Conservation (phyloP, 2,113 vertebrate species). For the Pseudonaja textilis region DNA sequence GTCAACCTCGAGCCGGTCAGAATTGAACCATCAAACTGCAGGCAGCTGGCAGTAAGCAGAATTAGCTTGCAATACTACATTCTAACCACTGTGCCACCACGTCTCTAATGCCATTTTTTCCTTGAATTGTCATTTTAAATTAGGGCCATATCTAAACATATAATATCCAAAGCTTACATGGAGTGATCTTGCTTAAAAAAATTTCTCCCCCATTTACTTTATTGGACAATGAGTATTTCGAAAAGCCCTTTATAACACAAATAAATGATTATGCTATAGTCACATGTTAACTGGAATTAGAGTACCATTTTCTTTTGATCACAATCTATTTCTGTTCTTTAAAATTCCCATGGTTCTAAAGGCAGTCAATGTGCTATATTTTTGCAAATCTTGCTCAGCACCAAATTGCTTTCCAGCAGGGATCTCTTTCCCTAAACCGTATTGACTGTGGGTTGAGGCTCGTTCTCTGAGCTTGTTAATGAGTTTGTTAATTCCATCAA, state of each 20-base stretch:
- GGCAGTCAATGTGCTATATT: not conserved
- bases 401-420: not conserved
- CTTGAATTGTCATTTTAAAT: not conserved
- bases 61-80: not conserved
- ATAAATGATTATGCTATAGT: not conserved
- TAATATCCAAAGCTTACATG: not conserved
- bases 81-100: not conserved
- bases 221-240: not conserved
- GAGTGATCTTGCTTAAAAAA: not conserved
- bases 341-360: not conserved
- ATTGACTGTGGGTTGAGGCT: not conserved
- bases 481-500: no score
- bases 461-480: no score
- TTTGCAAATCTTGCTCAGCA: not conserved
- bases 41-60: no score
- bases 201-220: not conserved
- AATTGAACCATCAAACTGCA: not conserved
- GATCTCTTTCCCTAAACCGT: not conserved
- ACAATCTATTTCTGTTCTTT: not conserved
- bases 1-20: not conserved
- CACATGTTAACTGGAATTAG: not conserved
- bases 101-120: not conserved
- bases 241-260: not conserved
- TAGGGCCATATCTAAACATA: not conserved
- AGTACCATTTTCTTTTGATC: not conserved